phyloP scores from a whole-genome alignment of 37 sponge, comb jelly and placozoan species.

The Eunapius fragilis region DNA sequence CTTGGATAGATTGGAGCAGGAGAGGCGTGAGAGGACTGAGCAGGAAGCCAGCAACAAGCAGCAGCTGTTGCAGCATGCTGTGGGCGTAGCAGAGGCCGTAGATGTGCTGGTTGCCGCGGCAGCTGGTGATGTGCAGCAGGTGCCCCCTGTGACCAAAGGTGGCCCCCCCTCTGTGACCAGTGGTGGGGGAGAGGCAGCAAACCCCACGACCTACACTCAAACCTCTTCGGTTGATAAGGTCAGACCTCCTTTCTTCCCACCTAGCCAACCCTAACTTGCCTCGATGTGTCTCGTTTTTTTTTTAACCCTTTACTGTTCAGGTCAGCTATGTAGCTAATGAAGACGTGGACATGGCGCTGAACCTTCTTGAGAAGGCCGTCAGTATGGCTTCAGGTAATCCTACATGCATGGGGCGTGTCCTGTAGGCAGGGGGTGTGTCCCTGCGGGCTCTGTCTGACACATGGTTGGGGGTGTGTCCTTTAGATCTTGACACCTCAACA shows the following conservation, averaged over 20 bases:
- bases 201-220: too few species aligned
- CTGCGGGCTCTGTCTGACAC: background rate
- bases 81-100: background rate
- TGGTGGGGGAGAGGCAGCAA: background rate
- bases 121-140: background rate
- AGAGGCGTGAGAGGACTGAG: constrained; percentile 8
- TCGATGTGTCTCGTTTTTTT: background rate
- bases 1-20: constrained; percentile 29
- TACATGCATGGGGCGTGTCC: background rate
- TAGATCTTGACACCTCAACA: too few species aligned
- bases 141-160: too few species aligned
- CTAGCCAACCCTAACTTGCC: background rate
- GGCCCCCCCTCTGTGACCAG: too few species aligned
- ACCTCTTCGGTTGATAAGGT: too few species aligned
- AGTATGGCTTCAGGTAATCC: background rate
- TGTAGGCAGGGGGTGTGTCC: background rate
- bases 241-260: background rate
- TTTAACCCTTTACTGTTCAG: background rate
- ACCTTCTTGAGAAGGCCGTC: background rate
- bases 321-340: background rate
- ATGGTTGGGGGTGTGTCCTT: background rate
- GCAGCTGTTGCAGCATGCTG: background rate
- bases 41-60: background rate
- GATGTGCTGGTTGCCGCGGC: background rate
- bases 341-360: background rate